phyloP scores from a whole-genome alignment of 2,888 invertebrate species.

The Xylota segnis region DNA sequence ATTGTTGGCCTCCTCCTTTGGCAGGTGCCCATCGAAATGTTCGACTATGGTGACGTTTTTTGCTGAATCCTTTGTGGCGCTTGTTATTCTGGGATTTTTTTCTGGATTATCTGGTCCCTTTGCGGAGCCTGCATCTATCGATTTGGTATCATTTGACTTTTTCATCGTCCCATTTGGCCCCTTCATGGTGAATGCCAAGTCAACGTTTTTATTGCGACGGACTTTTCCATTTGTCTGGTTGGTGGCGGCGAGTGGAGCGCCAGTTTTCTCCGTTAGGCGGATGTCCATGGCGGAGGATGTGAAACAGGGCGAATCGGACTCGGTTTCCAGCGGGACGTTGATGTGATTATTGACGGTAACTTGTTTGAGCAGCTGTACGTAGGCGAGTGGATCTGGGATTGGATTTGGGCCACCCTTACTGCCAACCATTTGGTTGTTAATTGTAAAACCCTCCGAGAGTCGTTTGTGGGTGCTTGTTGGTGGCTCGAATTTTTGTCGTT shows the following conservation, averaged over 20 bases:
- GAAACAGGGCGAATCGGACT: conserved; percentile 56
- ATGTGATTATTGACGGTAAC: conserved; percentile 85
- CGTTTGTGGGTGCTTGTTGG: conserved; percentile 39
- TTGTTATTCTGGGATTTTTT: conserved; percentile 26
- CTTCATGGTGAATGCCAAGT: conserved; percentile 83
- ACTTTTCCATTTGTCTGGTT: conserved; percentile 79
- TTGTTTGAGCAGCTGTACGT: conserved; percentile 78
- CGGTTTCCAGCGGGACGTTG: conserved; percentile 78
- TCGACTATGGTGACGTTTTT: conserved; percentile 53
- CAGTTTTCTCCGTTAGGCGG: conserved; percentile 78
- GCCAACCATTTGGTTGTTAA: conserved; percentile 84
- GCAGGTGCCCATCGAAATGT: conserved; percentile 58
- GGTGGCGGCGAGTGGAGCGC: conserved; percentile 31
- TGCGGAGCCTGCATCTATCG: conserved; percentile 15
- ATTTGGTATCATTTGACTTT: conserved; percentile 47
- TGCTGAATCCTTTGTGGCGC: conserved; percentile 13
- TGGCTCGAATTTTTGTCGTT: conserved; percentile 61
- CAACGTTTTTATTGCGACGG: conserved; percentile 85
- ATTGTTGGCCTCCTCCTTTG: conserved; percentile 76
- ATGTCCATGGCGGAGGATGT: conserved; percentile 81
- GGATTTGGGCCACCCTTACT: conserved; percentile 28
- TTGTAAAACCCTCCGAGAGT: conserved; percentile 81
- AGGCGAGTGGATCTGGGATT: conserved; percentile 53
- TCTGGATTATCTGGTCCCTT: conserved; percentile 11
- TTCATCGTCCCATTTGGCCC: conserved; percentile 67